Percentiles rank a stretch among this genome's conserved stretches.
Conservation (phyloP, 2,888 invertebrate species). For the Silvanus unidentatus region DNA sequence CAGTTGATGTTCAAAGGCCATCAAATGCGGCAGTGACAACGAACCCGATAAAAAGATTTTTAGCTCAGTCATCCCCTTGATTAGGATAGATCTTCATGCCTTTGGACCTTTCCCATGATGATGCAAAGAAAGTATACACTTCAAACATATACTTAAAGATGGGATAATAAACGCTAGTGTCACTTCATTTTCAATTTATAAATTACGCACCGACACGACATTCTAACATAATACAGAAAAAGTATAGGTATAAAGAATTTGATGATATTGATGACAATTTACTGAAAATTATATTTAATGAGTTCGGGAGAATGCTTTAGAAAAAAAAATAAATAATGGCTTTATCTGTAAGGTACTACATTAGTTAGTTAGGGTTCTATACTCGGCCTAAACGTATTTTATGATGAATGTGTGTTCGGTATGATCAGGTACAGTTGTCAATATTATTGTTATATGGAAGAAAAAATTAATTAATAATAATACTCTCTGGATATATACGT, state of each 20-base stretch:
- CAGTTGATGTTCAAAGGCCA: conserved; percentile 10
- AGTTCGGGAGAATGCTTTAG: conserved; percentile 14
- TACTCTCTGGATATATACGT: background rate
- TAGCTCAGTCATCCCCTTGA: conserved; percentile 44
- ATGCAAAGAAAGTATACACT: conserved; percentile 34
- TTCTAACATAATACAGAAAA: conserved; percentile 12
- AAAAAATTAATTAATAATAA: conserved; percentile 3
- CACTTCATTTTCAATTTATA: conserved; percentile 29
- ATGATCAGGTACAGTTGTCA: too few species aligned
- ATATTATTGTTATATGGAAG: too few species aligned
- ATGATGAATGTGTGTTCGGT: too few species aligned
- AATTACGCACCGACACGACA: conserved; percentile 19
- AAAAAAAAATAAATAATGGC: too few species aligned
- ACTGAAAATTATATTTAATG: conserved; percentile 22
- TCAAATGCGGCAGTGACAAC: conserved; percentile 43
- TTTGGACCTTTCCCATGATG: conserved; percentile 44
- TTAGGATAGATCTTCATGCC: conserved; percentile 44
- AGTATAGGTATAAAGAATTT: too few species aligned
- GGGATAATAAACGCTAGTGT: conserved; percentile 26
- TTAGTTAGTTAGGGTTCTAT: too few species aligned
- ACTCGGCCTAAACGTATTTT: too few species aligned
- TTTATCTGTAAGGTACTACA: too few species aligned
- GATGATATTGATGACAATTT: conserved; percentile 23
- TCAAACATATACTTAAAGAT: conserved; percentile 25
- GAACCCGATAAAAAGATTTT: conserved; percentile 36